A percentile compares a stretch with the other conserved stretches of the same genome.
phyloP scores from a whole-genome alignment of 2,888 invertebrate species.

The Tinea semifulvella region DNA sequence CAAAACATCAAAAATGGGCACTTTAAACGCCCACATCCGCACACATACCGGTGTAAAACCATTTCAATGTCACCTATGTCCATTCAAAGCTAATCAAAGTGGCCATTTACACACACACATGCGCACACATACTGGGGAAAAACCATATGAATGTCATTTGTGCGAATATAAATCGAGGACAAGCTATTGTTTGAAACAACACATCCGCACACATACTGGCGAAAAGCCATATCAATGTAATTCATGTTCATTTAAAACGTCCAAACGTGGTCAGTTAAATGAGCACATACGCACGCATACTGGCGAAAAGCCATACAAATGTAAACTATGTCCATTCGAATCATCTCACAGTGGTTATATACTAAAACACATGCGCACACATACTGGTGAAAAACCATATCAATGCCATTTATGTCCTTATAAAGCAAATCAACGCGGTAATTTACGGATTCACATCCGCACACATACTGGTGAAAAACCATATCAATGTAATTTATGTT shows the following conservation, averaged over 20 bases:
- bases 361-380: slow-evolving; percentile 1
- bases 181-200: slow-evolving; percentile 5
- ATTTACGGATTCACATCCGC: no score
- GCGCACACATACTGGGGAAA: slow-evolving; percentile 15
- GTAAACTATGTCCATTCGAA: neutral
- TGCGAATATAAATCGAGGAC: slow-evolving; percentile 13
- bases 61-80: slow-evolving; percentile 11
- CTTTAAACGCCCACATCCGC: slow-evolving; percentile 4
- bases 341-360: neutral
- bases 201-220: slow-evolving; percentile 14
- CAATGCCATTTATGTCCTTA: neutral
- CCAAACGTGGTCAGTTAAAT: slow-evolving; percentile 10
- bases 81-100: neutral
- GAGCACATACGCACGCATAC: slow-evolving; percentile 10
- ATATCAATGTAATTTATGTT: no score
- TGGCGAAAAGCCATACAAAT: slow-evolving; percentile 10
- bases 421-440: no score
- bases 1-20: neutral
- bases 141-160: slow-evolving; percentile 13
- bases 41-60: slow-evolving; percentile 16
- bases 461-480: no score
- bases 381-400: neutral
- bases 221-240: slow-evolving; percentile 15
- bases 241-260: slow-evolving; percentile 6
- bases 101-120: slow-evolving; percentile 14